These are phyloP conservation scores for Decapterus maruadsi DNA, from an alignment of 2,797 vertebrate genomes.

Conservation along the genomic window DNA sequence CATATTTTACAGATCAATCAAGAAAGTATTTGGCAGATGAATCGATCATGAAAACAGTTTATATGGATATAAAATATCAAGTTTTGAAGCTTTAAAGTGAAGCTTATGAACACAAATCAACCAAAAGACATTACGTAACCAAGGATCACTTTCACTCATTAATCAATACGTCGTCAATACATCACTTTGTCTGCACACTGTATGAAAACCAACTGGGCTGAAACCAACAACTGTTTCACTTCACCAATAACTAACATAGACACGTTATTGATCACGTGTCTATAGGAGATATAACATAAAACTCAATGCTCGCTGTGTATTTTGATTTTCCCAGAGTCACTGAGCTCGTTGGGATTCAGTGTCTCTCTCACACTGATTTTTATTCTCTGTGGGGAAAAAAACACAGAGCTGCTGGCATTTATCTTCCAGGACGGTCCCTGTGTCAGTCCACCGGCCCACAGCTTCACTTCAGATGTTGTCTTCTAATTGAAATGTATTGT, in stretches of 20 bases:
- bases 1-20: neutral
- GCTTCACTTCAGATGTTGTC: neutral
- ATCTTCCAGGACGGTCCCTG: slow-evolving; percentile 11
- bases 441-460: neutral
- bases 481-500: slow-evolving; percentile 51
- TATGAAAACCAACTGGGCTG: too few species aligned
- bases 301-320: neutral
- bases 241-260: neutral
- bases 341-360: neutral
- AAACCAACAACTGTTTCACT: neutral
- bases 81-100: neutral
- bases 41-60: neutral
- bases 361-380: slow-evolving; percentile 1
- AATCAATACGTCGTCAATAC: neutral
- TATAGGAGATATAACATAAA: neutral
- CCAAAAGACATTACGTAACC: neutral
- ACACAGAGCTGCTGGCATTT: slow-evolving; percentile 10
- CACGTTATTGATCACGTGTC: neutral
- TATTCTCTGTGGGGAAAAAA: slow-evolving; percentile 15
- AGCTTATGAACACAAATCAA: neutral
- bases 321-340: neutral
- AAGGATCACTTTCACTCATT: neutral
- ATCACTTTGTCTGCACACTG: neutral
- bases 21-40: neutral
- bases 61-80: neutral